Conservation (phyloP, 1,140 invertebrate genomes). For the Drosophila insularis region DNA sequence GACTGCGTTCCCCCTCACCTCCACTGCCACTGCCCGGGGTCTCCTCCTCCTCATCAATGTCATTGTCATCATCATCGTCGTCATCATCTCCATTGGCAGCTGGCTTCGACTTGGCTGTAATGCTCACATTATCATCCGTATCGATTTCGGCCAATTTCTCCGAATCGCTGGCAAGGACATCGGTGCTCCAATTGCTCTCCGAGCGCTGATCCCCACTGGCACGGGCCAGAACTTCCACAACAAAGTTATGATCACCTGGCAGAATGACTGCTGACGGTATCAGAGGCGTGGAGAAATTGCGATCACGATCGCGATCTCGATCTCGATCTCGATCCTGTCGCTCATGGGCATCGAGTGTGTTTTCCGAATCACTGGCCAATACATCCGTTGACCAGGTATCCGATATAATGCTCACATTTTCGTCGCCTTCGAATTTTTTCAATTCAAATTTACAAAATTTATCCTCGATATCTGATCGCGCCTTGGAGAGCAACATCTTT, state of each 20-base stretch:
- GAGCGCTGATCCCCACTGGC: conserved; percentile 88
- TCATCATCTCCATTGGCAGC: conserved; percentile 21
- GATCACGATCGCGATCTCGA: conserved; percentile 83
- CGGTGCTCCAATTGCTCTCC: conserved; percentile 97
- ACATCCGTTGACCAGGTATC: conserved; percentile 99
- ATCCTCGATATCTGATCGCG: conserved; percentile 96
- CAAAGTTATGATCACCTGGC: conserved; percentile 80
- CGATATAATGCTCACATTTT: conserved; percentile 96
- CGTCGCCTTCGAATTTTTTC: conserved; percentile 94
- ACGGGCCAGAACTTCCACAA: conserved; percentile 59
- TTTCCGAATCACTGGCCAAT: conserved; percentile 96
- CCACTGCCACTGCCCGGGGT: conserved; percentile 56
- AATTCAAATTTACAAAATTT: conserved; percentile 99
- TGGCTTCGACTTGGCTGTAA: conserved; percentile 86
- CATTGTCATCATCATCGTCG: conserved; percentile 45
- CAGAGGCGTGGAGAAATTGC: conserved; percentile 82
- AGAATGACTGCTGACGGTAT: conserved; percentile 79
- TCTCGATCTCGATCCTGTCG: conserved; percentile 69
- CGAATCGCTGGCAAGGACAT: conserved; percentile 97
- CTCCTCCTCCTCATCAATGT: conserved; percentile 44
- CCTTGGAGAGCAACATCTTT: conserved; percentile 88
- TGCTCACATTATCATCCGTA: conserved; percentile 90
- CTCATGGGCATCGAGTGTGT: conserved; percentile 85
- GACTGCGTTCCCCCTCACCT: conserved; percentile 69
- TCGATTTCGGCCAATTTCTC: conserved; percentile 95